These are phyloP conservation scores for Marasmarcha lunaedactyla DNA, from an alignment of 2,888 invertebrate genomes.

Conservation along the genomic window DNA sequence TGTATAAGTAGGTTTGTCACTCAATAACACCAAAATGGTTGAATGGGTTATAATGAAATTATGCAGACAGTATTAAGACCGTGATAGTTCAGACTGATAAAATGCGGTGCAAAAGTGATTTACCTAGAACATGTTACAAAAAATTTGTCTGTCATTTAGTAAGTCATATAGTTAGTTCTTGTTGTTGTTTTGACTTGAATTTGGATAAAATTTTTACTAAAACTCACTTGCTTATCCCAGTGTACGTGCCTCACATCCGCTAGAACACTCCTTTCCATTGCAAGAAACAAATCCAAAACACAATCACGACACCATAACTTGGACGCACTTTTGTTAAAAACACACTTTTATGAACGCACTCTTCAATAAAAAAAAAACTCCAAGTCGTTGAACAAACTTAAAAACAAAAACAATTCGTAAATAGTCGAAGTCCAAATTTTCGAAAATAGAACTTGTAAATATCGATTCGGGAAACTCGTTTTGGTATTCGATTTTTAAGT, in stretches of 20 bases:
- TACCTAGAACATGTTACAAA: no score
- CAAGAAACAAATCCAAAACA: conserved; percentile 19
- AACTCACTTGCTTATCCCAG: conserved; percentile 61
- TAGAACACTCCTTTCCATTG: conserved; percentile 61
- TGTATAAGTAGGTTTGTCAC: no score
- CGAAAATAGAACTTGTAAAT: conserved; percentile 23
- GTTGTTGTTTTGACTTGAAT: no score
- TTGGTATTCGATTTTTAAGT: not conserved
- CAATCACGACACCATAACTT: conserved; percentile 37
- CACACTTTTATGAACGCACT: conserved; percentile 13
- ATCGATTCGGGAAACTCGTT: conserved; percentile 1
- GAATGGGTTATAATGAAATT: no score
- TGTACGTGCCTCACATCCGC: conserved; percentile 52
- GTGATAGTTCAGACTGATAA: no score
- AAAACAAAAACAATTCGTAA: not conserved
- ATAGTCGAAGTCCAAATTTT: conserved; percentile 15
- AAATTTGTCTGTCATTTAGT: no score
- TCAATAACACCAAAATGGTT: no score
- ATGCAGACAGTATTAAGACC: no score
- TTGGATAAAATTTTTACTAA: no score
- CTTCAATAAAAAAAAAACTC: conserved; percentile 20
- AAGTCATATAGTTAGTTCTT: no score
- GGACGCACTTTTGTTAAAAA: conserved; percentile 5
- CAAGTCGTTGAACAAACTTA: conserved; percentile 1
- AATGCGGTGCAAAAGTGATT: no score